Base-by-base conservation (phyloP, 2,113 vertebrate species). In the Cyprinodon variegatus region DNA sequence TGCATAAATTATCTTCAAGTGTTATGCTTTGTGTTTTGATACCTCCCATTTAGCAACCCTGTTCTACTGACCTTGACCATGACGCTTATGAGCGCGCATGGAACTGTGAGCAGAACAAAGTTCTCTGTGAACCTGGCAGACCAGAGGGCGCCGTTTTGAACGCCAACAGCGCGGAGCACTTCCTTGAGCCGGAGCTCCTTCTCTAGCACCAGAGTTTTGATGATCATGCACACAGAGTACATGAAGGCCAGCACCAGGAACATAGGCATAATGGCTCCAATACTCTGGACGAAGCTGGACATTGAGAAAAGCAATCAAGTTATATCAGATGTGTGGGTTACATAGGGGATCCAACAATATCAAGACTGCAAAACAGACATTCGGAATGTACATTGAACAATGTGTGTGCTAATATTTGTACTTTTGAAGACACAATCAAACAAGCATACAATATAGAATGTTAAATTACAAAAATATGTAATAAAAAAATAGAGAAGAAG, bases 31-130 rank as follows among this genome's bases (percentile, higher is more conserved):
- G 88, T 82, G 65, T 86, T 87, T 79, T 72, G 83, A 53, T 69
- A 37, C 17, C 53, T 75, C 11, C 50, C 14, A n/a, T 0, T 8
- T 5, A 11, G 17, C 0, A 36, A 11, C 20, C 38, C 66, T 12
- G 70, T 77, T 83, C 7, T 57, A 93, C 92, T 94, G 91, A 95
- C 94, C 92, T 93, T 95, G 71, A 94, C 17, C 90, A 93, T 81
- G 70, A 94, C 11, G 74, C 83, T 91, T 65, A 96, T 86, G 53
- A 94, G 80, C 11, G 53, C 85, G 61, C 93, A 95, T 45, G 92
- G 92, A 45, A 93, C 73, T 4, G 36, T 43, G 69, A 94, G 76
- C 57, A 89, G 88, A 41, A 83, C 65, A n/a, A 91, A 53, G 88
- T 85, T 93, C 69, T 92, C 91, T 15, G 65, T 80, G 88, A 94